A percentile compares a stretch with the other conserved stretches of the same genome.
Evolutionary conservation across 1,140 invertebrate species (phyloP).

Genomic region (Ceratoteleas bidentatus): DNA sequence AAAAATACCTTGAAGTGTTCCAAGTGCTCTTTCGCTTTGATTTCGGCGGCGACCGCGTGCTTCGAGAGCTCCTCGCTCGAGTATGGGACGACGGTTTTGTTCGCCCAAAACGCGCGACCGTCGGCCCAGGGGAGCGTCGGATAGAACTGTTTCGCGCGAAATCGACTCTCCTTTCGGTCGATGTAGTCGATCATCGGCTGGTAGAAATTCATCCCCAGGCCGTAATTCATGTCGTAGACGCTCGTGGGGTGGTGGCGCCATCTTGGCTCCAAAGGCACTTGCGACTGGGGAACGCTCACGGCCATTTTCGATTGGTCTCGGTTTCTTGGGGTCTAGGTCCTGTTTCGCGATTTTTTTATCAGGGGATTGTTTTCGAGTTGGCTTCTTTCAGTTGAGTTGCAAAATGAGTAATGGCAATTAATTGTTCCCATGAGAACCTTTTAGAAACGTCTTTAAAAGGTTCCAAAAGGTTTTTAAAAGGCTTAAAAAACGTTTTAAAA

Average conservation of each 20-base stretch:
- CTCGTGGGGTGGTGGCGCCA: constrained; percentile 82
- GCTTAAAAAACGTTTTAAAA: too few species aligned
- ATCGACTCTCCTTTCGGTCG: constrained; percentile 80
- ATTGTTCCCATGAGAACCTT: too few species aligned
- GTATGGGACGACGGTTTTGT: constrained; percentile 83
- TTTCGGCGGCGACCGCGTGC: constrained; percentile 84
- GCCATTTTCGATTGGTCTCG: constrained; percentile 74
- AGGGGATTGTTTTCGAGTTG: not conserved
- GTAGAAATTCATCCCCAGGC: constrained; percentile 90
- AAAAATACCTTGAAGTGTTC: constrained; percentile 79
- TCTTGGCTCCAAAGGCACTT: constrained; percentile 80
- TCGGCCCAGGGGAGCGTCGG: constrained; percentile 86
- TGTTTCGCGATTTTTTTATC: too few species aligned
- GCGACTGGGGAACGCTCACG: constrained; percentile 70
- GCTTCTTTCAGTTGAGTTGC: too few species aligned
- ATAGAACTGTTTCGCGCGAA: constrained; percentile 79
- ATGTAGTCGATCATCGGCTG: constrained; percentile 92
- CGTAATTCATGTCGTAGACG: constrained; percentile 90
- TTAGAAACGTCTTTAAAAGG: too few species aligned
- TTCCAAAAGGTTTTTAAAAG: too few species aligned
- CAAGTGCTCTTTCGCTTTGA: constrained; percentile 85
- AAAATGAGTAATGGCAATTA: too few species aligned
- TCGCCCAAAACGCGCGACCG: constrained; percentile 81
- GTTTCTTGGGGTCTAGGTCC: too few species aligned
- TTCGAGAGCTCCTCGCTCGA: constrained; percentile 84